Percentiles rank a stretch among this genome's conserved stretches.
Conservation (phyloP, 1,140 invertebrate species). For the Diorhabda carinulata region DNA sequence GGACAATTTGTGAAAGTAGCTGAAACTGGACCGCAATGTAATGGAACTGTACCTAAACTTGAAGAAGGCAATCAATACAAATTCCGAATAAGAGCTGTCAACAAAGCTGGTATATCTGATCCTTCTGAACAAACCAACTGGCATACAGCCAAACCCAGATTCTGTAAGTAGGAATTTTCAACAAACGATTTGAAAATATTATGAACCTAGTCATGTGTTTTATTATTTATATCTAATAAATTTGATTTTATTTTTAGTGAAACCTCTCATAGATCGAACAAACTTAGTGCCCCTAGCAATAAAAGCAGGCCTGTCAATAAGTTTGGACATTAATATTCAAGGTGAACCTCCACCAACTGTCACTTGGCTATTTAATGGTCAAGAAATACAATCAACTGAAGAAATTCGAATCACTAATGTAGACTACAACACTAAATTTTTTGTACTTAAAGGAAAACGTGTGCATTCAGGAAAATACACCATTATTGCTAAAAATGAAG, state of each 20-base stretch:
- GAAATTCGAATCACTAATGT: slow-evolving; percentile 75
- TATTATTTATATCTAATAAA: neutral
- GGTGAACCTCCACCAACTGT: slow-evolving; percentile 92
- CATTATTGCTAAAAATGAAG: slow-evolving; percentile 87
- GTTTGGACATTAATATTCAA: slow-evolving; percentile 86
- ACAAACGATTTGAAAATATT: neutral
- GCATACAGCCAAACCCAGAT: slow-evolving; percentile 91
- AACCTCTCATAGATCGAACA: slow-evolving; percentile 88
- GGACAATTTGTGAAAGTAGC: slow-evolving; percentile 64
- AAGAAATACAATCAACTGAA: slow-evolving; percentile 65
- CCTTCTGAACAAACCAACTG: slow-evolving; percentile 92
- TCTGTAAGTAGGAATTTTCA: slow-evolving; percentile 62
- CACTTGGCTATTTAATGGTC: slow-evolving; percentile 83
- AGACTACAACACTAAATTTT: slow-evolving; percentile 88
- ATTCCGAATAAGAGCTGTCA: slow-evolving; percentile 90
- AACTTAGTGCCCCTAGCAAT: slow-evolving; percentile 79
- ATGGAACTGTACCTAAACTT: slow-evolving; percentile 80
- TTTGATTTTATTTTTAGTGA: slow-evolving; percentile 58
- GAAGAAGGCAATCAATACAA: slow-evolving; percentile 93
- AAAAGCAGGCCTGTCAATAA: slow-evolving; percentile 88
- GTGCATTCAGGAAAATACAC: slow-evolving; percentile 86
- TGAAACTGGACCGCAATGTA: slow-evolving; percentile 75
- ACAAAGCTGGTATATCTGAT: slow-evolving; percentile 94
- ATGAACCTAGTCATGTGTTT: neutral
- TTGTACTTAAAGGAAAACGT: slow-evolving; percentile 76